Percentiles rank a stretch among this genome's conserved stretches.
Conservation (phyloP, 2,888 invertebrate genomes). For the Cataglyphis altisquamis region DNA sequence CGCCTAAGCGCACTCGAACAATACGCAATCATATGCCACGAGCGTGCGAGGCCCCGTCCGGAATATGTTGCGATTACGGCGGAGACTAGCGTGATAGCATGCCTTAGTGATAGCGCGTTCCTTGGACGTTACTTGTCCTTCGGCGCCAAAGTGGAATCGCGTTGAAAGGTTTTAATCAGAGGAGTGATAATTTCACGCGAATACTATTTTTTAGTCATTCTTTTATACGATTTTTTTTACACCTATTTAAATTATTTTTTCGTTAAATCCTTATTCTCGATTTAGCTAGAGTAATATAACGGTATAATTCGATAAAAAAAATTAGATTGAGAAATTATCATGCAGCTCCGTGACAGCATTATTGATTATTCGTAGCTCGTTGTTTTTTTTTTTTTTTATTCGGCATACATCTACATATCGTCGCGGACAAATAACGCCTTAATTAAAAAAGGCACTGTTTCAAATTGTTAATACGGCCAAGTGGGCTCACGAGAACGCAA, state of each 20-base stretch:
- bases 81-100: neutral
- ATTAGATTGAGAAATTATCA: neutral
- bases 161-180: slow-evolving; percentile 28
- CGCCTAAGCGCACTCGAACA: slow-evolving; percentile 68
- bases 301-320: neutral
- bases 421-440: slow-evolving; percentile 69
- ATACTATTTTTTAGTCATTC: neutral
- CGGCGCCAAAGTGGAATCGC: neutral
- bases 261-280: neutral
- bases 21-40: slow-evolving; percentile 68
- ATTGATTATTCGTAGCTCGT: slow-evolving; percentile 60
- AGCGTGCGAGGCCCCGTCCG: slow-evolving; percentile 7
- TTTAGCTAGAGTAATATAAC: neutral
- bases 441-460: slow-evolving; percentile 69
- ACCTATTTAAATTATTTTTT: neutral
- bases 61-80: slow-evolving; percentile 48
- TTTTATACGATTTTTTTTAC: neutral
- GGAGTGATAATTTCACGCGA: neutral
- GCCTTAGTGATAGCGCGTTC: slow-evolving; percentile 13
- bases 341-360: slow-evolving; percentile 11
- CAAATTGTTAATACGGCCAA: slow-evolving; percentile 56
- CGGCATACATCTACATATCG: slow-evolving; percentile 33
- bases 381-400: slow-evolving; percentile 41
- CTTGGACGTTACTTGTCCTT: neutral
- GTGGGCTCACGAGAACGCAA: slow-evolving; percentile 4